These are phyloP conservation scores for Phaedon cochleariae DNA, from an alignment of 2,888 invertebrate genomes.

Conservation along the genomic window DNA sequence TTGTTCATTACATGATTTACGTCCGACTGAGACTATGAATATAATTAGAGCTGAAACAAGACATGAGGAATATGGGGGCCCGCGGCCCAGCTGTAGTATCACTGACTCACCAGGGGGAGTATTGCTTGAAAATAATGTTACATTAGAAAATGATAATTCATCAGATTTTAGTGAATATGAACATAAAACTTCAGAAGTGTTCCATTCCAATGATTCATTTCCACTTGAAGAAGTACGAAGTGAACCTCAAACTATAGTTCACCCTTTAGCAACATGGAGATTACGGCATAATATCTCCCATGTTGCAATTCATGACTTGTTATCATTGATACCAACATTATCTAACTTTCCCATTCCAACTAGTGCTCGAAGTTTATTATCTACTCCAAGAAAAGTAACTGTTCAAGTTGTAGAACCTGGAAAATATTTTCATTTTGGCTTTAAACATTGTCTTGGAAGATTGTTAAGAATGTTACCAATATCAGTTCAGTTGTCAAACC, in stretches of 20 bases:
- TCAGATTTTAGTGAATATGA: neutral
- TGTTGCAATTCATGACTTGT: conserved; percentile 10
- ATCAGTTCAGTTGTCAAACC: conserved; percentile 10
- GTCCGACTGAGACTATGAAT: neutral
- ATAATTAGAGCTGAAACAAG: neutral
- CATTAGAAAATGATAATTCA: neutral
- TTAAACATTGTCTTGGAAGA: neutral
- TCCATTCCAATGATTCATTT: neutral
- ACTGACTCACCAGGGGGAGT: neutral
- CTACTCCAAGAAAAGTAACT: conserved; percentile 8
- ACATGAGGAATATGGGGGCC: too few species aligned
- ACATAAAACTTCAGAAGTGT: neutral
- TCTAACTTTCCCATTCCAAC: conserved; percentile 3
- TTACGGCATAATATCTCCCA: conserved; percentile 10
- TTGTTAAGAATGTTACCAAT: conserved; percentile 6
- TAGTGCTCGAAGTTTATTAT: conserved; percentile 11
- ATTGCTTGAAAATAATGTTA: neutral
- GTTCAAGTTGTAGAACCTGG: conserved; percentile 15
- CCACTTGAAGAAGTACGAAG: neutral
- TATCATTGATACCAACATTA: conserved; percentile 3
- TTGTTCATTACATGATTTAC: too few species aligned
- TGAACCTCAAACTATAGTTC: neutral
- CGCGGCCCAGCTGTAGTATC: neutral
- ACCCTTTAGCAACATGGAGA: conserved; percentile 16
- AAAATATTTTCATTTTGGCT: conserved; percentile 20